These are phyloP conservation scores for Penaeus monodon DNA, from an alignment of 2,888 invertebrate species.

Conservation along the genomic window DNA sequence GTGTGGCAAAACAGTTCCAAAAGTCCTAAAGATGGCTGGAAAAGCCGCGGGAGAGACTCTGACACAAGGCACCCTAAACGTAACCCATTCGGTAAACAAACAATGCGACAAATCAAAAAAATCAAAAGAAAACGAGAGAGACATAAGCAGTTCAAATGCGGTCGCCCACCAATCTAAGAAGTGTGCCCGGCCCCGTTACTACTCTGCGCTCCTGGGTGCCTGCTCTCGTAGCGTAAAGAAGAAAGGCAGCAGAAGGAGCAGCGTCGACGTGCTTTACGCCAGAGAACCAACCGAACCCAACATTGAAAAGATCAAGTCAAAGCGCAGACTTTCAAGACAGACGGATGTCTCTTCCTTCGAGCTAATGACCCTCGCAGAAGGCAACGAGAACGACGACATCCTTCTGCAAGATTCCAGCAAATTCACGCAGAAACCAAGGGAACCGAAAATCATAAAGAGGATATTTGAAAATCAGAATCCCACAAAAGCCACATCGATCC, in stretches of 20 bases:
- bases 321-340: slow-evolving; percentile 44
- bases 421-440: not conserved
- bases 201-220: slow-evolving; percentile 34
- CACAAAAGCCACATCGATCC: too few species aligned
- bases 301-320: slow-evolving; percentile 46
- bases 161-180: not conserved
- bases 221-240: slow-evolving; percentile 22
- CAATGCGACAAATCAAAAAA: not conserved
- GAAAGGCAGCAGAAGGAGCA: slow-evolving; percentile 23
- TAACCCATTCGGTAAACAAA: not conserved
- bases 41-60: not conserved
- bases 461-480: not conserved
- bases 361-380: slow-evolving; percentile 42
- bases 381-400: slow-evolving; percentile 26
- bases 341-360: slow-evolving; percentile 48
- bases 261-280: slow-evolving; percentile 48
- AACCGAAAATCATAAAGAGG: not conserved
- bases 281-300: slow-evolving; percentile 34
- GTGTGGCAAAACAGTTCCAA: slow-evolving; percentile 40
- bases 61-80: not conserved
- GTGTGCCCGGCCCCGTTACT: not conserved
- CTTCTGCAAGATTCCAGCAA: not conserved
- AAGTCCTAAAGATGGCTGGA: not conserved
- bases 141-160: not conserved
- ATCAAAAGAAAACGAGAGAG: slow-evolving; percentile 1